A percentile compares a stretch with the other conserved stretches of the same genome.
phyloP scores from a whole-genome alignment of 2,888 invertebrate genomes.

The Xestia rhomboidea region DNA sequence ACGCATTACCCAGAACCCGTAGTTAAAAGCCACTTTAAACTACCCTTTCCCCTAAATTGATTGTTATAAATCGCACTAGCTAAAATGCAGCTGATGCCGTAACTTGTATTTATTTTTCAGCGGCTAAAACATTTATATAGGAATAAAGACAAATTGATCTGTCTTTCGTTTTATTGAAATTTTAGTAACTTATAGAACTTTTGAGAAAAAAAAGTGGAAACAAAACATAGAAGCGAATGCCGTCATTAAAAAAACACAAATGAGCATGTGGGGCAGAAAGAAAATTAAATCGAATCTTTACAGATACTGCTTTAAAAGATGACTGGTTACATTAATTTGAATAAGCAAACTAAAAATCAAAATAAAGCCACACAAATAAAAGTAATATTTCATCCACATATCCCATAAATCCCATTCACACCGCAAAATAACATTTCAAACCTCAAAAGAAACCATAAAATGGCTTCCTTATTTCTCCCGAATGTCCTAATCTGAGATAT shows the following conservation, averaged over 20 bases:
- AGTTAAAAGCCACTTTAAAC: conserved; percentile 64
- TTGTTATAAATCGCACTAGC: conserved; percentile 57
- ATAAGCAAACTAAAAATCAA: not conserved
- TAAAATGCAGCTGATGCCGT: conserved; percentile 62
- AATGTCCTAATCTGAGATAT: conserved; percentile 70
- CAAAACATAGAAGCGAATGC: not conserved
- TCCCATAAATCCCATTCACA: conserved; percentile 27
- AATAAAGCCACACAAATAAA: not conserved
- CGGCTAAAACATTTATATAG: not conserved
- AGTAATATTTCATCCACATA: not conserved
- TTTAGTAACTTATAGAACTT: not conserved
- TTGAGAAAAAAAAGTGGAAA: not conserved
- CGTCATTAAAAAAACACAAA: not conserved
- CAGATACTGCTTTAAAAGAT: not conserved
- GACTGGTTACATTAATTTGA: not conserved
- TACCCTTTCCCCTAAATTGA: conserved; percentile 63
- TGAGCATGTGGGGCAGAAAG: not conserved
- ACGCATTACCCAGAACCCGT: conserved; percentile 58
- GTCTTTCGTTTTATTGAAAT: not conserved
- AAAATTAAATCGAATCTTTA: not conserved
- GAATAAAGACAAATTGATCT: not conserved
- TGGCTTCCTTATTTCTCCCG: conserved; percentile 57
- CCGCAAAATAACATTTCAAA: conserved; percentile 44
- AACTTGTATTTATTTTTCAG: conserved; percentile 48
- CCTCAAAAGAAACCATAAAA: conserved; percentile 60